Evolutionary conservation across 2,113 vertebrate species (phyloP), one percentile per base, ranked within the genome.

Genomic region (Oncorhynchus clarkii): DNA sequence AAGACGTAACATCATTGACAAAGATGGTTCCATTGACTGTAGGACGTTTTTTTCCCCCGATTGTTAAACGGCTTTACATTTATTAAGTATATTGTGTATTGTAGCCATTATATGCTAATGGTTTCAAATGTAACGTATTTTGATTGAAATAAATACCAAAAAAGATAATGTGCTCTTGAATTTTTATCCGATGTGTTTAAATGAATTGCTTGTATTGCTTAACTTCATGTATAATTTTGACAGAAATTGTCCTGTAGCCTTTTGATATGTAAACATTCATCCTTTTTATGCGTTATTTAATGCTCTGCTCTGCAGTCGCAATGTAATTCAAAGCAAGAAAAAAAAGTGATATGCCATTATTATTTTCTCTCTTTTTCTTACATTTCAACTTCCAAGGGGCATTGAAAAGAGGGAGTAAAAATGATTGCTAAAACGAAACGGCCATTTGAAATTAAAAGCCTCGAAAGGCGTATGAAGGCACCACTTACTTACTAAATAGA

Each of bases 211-310:
- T 90, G 93, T 92, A 90, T 93, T 94, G 93, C 93, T 95, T 95
- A 94, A 93, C 93, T 94, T 95, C 92, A 94, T 89, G 92, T 92
- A 89, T 94, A 92, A 94, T 94, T 95, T 91, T 95, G 94, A 95
- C 93, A 93, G 92, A 93, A 95, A 94, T 94, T 93, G 95, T 89
- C 91, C 93, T 94, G 91, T 90, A 92, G 92, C 92, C 93, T 93
- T 96, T 95, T 95, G 90, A 96, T 95, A 94, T 95, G 94, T 94
- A 96, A 96, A 96, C 94, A 94, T 92, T 94, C 93, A 92, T 85
- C 87, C 89, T 92, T 93, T 45, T 95, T 93, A 94, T 94, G 92
- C 91, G 84, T 92, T 88, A 93, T 93, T 92, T 94, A 95, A 94
- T 93, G 89, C 92, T 95, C 93, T 91, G 92, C 91, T 92, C 91